phyloP scores from a whole-genome alignment of 2,797 vertebrate species.

The Enteromius fasciolatus region DNA sequence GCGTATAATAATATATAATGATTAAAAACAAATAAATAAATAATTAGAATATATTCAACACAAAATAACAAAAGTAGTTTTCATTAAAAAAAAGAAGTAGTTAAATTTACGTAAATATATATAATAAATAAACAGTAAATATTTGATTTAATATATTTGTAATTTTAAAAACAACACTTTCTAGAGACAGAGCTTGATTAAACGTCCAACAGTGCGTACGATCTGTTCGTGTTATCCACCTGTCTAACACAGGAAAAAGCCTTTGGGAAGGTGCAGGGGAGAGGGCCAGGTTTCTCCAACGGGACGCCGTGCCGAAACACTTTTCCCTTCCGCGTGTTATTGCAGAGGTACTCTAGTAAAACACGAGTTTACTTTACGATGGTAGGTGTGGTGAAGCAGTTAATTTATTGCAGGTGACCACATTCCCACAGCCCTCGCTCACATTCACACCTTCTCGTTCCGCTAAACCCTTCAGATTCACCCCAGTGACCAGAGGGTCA shows the following conservation, averaged over 20 bases:
- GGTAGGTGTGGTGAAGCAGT: neutral
- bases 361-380: neutral
- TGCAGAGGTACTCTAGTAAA: neutral
- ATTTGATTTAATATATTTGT: neutral
- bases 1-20: neutral
- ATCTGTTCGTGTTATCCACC: neutral
- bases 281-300: neutral
- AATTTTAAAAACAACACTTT: neutral
- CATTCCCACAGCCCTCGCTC: constrained; percentile 12
- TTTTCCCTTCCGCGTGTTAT: neutral
- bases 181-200: neutral
- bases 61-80: neutral
- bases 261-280: constrained; percentile 8
- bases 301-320: neutral
- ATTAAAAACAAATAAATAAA: neutral
- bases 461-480: constrained; percentile 30
- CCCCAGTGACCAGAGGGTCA: constrained; percentile 3
- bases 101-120: neutral
- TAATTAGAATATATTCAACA: neutral
- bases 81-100: too few species aligned
- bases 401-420: constrained; percentile 15
- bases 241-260: neutral
- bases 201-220: neutral
- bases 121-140: neutral
- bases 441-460: constrained; percentile 36